A percentile compares a stretch with the other conserved stretches of the same genome.
These are phyloP conservation scores for Takifugu rubripes DNA, from an alignment of 2,797 vertebrate genomes.

Conservation along the genomic window DNA sequence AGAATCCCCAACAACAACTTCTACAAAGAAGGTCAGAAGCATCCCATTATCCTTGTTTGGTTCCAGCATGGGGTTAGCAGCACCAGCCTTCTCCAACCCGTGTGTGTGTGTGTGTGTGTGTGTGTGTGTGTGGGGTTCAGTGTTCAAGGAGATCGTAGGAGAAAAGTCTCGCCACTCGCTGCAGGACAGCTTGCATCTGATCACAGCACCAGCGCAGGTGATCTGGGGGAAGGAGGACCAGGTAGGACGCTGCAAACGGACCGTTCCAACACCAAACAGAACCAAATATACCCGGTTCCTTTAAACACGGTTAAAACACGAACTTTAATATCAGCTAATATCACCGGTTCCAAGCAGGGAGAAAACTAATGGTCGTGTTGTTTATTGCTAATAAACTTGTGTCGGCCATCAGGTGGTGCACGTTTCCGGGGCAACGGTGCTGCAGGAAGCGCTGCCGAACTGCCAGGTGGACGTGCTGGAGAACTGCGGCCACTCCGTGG, in stretches of 20 bases:
- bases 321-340: no score
- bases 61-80: no score
- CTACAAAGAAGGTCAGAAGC: conserved; percentile 59
- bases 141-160: conserved; percentile 79
- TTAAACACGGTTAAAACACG: no score
- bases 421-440: conserved; percentile 81
- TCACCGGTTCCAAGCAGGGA: no score
- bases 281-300: no score
- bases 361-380: neutral
- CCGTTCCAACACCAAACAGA: no score
- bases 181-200: conserved; percentile 85
- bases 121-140: neutral
- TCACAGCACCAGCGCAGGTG: conserved; percentile 83
- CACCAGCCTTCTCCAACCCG: no score
- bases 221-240: conserved; percentile 97
- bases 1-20: conserved; percentile 59
- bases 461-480: conserved; percentile 87
- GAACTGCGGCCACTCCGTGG: conserved; percentile 88
- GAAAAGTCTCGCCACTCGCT: conserved; percentile 84
- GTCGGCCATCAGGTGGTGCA: conserved; percentile 81
- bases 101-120: conserved; percentile 3
- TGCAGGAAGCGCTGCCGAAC: conserved; percentile 73
- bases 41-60: no score
- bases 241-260: conserved; percentile 63
- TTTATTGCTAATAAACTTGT: neutral